Conservation (phyloP, 2,113 vertebrate species). For the Myxocyprinus asiaticus region DNA sequence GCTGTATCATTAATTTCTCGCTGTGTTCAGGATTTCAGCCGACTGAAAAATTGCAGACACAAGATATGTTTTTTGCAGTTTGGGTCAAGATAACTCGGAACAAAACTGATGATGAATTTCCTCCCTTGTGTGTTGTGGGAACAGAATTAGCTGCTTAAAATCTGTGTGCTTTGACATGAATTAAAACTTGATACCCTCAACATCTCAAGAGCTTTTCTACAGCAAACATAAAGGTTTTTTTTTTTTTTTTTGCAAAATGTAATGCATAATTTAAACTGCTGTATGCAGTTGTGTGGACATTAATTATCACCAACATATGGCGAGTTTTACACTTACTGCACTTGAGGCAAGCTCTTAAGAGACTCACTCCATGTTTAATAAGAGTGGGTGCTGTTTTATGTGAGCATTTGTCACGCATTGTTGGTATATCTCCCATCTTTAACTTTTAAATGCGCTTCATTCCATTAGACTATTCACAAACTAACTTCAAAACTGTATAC, state of each 20-base stretch:
- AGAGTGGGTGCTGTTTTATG: background rate
- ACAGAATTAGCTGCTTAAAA: slow-evolving; percentile 7
- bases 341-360: slow-evolving; percentile 7
- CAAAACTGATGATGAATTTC: slow-evolving; percentile 17
- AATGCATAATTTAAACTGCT: slow-evolving; percentile 8
- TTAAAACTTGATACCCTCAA: background rate
- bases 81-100: background rate
- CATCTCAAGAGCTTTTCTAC: background rate
- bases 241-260: slow-evolving; percentile 8
- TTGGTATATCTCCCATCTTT: slow-evolving; percentile 4
- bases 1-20: slow-evolving; percentile 23
- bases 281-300: background rate
- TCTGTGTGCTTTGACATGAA: background rate
- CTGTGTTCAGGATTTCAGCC: slow-evolving; percentile 15
- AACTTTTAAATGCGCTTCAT: slow-evolving; percentile 24
- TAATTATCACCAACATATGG: slow-evolving; percentile 22
- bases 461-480: slow-evolving; percentile 14
- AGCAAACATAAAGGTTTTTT: background rate
- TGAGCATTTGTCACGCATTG: slow-evolving; percentile 15
- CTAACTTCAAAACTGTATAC: background rate
- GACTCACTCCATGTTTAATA: slow-evolving; percentile 7
- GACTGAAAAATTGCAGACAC: slow-evolving; percentile 19
- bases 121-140: background rate
- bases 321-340: slow-evolving; percentile 17
- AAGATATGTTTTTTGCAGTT: background rate